phyloP scores from a whole-genome alignment of 2,113 vertebrate genomes.

The Gadus macrocephalus region DNA sequence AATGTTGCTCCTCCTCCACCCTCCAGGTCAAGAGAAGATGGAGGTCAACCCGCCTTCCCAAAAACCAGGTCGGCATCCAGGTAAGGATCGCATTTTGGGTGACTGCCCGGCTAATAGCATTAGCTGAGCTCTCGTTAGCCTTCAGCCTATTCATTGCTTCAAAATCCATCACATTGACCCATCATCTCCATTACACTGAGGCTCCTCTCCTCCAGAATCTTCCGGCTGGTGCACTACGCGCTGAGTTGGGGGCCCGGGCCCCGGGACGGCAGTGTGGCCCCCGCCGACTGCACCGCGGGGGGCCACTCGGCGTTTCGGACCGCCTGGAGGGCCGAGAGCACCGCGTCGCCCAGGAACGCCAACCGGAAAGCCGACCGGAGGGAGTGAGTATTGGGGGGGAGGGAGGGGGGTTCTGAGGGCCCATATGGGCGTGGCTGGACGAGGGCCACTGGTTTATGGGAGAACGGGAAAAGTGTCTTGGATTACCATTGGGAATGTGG shows the following conservation, averaged over 20 bases:
- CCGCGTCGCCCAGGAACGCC: slow-evolving; percentile 29
- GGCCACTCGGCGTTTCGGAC: slow-evolving; percentile 58
- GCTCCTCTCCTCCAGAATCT: slow-evolving; percentile 24
- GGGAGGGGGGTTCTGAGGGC: no score
- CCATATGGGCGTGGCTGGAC: no score
- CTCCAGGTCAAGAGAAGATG: background rate
- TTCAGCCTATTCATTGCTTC: background rate
- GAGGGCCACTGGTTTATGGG: no score
- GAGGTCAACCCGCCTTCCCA: background rate
- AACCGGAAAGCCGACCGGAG: slow-evolving; percentile 39
- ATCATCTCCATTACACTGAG: background rate
- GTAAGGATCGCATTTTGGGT: slow-evolving; percentile 32
- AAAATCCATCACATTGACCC: background rate
- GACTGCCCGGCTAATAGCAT: no score
- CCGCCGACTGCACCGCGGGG: slow-evolving; percentile 67
- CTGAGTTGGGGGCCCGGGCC: slow-evolving; percentile 60
- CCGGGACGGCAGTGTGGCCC: slow-evolving; percentile 52
- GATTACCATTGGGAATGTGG: no score
- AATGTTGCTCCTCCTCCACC: no score
- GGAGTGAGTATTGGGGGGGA: slow-evolving; percentile 55
- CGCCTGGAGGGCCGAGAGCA: slow-evolving; percentile 55
- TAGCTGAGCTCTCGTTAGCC: no score
- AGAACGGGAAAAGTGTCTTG: no score
- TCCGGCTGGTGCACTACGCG: slow-evolving; percentile 54
- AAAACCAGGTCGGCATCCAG: slow-evolving; percentile 60